Evolutionary conservation across 2,797 vertebrate species (phyloP), one percentile per base, ranked within the genome.

Genomic region (Amblyraja radiata): DNA sequence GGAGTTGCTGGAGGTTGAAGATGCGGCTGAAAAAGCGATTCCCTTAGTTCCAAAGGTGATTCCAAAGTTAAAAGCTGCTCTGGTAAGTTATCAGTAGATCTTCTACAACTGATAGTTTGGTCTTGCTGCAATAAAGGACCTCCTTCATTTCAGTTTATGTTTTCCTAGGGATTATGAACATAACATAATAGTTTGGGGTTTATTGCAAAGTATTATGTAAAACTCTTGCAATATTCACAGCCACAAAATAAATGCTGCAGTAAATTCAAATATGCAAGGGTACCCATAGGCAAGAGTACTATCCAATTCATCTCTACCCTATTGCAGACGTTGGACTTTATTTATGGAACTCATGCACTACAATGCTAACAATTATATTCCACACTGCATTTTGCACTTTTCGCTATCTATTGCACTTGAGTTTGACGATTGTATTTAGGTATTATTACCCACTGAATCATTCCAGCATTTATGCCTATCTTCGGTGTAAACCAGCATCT

Each of bases 11-110:
- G 93, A 94, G 93, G 95, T 97, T 93, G 94, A 94, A 68, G 96
- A 94, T 86, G 96, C 97, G 93, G 11, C 94, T 92, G 96, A 96
- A 80, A 97, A 97, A 94, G 93, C 95, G 25, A 54, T 95, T 93
- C 97, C 97, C 8, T 93, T 97, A 93, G 95, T 97, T 78, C 96
- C 97, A 92, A 96, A 95, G 93, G 94, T 97, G n/a, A 93, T 96
- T 93, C 96, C 96, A 77, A 96, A 95, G 46, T 94, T 97, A 78
- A 97, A 96, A 94, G 95, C 95, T 80, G 94, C 96, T 86, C 94
- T 97, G 95, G 97, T 97, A 96, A 83, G 96, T 39, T 25, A 36
- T 74, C 16, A 39, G 23, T 84, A 25, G 10, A 92, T 74, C 39
- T 18, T 74, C 54, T 25, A 74, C 90, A 92, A 68, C 9, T 71